Evolutionary conservation across 2,888 invertebrate genomes (phyloP).

Genomic region (Meteorus colon): DNA sequence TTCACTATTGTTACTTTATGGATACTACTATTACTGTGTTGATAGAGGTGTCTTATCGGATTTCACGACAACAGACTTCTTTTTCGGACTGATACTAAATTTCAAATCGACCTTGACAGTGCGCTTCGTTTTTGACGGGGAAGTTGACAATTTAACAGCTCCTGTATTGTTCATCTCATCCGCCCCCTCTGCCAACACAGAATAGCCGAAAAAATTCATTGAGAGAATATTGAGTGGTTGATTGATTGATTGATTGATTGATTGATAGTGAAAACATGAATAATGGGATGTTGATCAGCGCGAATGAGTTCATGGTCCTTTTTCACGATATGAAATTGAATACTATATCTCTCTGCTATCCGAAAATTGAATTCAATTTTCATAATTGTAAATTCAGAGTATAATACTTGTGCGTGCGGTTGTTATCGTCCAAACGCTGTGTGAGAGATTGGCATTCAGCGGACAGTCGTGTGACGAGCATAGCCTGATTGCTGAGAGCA

Average conservation of each 20-base stretch:
- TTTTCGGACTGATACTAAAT: constrained; percentile 71
- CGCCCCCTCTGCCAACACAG: constrained; percentile 70
- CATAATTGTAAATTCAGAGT: constrained; percentile 20
- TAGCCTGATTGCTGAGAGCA: constrained; percentile 92
- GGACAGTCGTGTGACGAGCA: constrained; percentile 94
- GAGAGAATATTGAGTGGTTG: constrained; percentile 13
- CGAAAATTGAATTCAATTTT: constrained; percentile 7
- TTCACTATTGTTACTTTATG: constrained; percentile 28
- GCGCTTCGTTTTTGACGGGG: constrained; percentile 69
- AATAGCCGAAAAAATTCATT: constrained; percentile 55
- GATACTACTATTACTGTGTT: constrained; percentile 65
- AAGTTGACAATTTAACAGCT: constrained; percentile 55
- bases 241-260: too few relatives aligned
- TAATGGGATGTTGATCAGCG: not conserved
- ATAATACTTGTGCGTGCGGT: constrained; percentile 88
- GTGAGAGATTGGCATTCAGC: constrained; percentile 91
- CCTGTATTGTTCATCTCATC: constrained; percentile 60
- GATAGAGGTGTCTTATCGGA: constrained; percentile 66
- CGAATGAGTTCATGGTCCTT: not conserved
- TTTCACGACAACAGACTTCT: constrained; percentile 65
- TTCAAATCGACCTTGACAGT: constrained; percentile 71
- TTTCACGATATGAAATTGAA: not conserved
- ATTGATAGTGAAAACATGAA: constrained; percentile 13
- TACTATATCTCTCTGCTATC: not conserved
- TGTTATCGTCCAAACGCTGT: constrained; percentile 91